phyloP scores from a whole-genome alignment of 1,140 invertebrate species.

The Octopus sinensis region DNA sequence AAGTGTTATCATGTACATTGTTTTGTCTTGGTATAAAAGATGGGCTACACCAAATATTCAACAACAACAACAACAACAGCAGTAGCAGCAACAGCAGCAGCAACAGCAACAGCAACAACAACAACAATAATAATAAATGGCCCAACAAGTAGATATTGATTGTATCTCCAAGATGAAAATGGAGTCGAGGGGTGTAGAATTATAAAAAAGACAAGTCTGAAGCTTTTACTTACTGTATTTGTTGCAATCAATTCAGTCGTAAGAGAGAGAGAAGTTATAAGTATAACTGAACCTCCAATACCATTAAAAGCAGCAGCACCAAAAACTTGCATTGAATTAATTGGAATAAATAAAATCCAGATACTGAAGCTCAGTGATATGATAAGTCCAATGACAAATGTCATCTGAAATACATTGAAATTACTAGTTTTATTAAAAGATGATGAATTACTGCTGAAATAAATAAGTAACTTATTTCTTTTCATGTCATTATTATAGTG shows the following conservation, averaged over 20 bases:
- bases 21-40: too few species aligned
- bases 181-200: neutral
- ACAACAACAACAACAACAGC: too few species aligned
- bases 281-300: slow-evolving; percentile 76
- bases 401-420: slow-evolving; percentile 57
- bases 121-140: too few species aligned
- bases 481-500: too few species aligned
- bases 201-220: slow-evolving; percentile 6
- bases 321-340: slow-evolving; percentile 36
- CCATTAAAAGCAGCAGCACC: slow-evolving; percentile 66
- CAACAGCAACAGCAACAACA: neutral
- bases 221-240: slow-evolving; percentile 63
- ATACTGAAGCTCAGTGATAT: slow-evolving; percentile 67
- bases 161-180: neutral
- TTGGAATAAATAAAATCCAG: slow-evolving; percentile 64
- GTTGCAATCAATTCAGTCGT: slow-evolving; percentile 87
- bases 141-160: neutral
- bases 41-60: too few species aligned
- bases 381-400: slow-evolving; percentile 69
- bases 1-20: too few species aligned
- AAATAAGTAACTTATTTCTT: too few species aligned
- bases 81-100: too few species aligned
- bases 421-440: too few species aligned
- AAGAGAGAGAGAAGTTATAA: slow-evolving; percentile 84
- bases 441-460: too few species aligned